A percentile compares a stretch with the other conserved stretches of the same genome.
These are phyloP conservation scores for Galerucella calmariensis DNA, from an alignment of 2,888 invertebrate genomes.

Conservation along the genomic window DNA sequence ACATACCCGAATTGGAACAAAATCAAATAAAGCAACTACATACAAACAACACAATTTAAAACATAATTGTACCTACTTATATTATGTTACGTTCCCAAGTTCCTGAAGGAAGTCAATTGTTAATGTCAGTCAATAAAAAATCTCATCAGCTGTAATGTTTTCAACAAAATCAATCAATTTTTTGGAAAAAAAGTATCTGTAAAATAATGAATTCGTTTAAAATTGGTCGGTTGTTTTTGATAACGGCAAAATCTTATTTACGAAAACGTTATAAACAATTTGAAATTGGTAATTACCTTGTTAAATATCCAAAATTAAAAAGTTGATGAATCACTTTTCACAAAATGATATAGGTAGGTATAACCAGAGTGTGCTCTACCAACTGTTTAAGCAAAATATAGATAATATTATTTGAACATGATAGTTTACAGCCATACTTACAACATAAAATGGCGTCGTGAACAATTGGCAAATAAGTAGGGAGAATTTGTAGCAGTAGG, in stretches of 20 bases:
- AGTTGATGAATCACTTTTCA: constrained; percentile 3
- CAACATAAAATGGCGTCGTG: constrained; percentile 46
- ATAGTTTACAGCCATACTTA: constrained; percentile 43
- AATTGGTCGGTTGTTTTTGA: no score
- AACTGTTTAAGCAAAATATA: constrained; percentile 47
- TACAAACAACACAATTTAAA: no score
- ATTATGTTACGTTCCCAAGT: no score
- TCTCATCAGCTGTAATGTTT: no score
- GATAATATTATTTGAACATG: constrained; percentile 52
- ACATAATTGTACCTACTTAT: no score
- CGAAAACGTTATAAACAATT: background rate
- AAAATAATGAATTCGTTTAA: no score
- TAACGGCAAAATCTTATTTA: background rate
- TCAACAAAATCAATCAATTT: no score
- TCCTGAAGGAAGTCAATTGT: no score
- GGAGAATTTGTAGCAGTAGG: background rate
- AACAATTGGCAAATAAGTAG: constrained; percentile 31
- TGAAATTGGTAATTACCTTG: background rate
- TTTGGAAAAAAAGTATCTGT: no score
- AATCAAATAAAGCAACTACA: no score
- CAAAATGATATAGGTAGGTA: background rate
- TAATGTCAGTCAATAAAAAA: no score
- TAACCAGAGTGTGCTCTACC: constrained; percentile 19
- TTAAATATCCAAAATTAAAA: background rate
- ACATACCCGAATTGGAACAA: no score